These are phyloP conservation scores for Tipula confusa DNA, from an alignment of 2,888 invertebrate species.

Conservation along the genomic window DNA sequence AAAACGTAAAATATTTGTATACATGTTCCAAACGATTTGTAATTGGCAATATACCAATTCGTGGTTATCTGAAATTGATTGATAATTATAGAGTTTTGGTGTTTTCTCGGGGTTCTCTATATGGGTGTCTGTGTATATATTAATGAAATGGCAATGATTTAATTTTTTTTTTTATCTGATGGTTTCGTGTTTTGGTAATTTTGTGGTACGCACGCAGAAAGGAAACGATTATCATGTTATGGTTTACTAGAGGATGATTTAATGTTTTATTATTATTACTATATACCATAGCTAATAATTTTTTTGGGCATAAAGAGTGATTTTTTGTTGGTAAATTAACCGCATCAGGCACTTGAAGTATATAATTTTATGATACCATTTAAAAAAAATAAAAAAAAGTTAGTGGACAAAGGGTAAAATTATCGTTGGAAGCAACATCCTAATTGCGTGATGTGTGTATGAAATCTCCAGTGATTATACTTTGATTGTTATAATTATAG, in stretches of 20 bases:
- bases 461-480: too few relatives aligned
- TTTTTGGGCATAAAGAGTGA: not conserved
- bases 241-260: constrained; percentile 3
- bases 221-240: constrained; percentile 12
- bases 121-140: not conserved
- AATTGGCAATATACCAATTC: not conserved
- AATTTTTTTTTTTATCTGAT: not conserved
- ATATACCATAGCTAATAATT: not conserved
- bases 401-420: not conserved
- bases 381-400: not conserved
- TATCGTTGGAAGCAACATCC: not conserved
- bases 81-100: not conserved
- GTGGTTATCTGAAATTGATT: not conserved
- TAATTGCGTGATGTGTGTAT: not conserved
- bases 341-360: not conserved
- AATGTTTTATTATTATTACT: constrained; percentile 16
- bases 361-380: not conserved
- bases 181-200: not conserved
- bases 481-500: too few relatives aligned
- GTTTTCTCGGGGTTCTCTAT: not conserved
- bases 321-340: not conserved
- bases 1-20: not conserved
- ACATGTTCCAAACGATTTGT: not conserved
- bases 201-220: constrained; percentile 1
- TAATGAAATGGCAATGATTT: constrained; percentile 25